A percentile compares a stretch with the other conserved stretches of the same genome.
These are phyloP conservation scores for Agriotes lineatus DNA, from an alignment of 2,888 invertebrate genomes.

Conservation along the genomic window DNA sequence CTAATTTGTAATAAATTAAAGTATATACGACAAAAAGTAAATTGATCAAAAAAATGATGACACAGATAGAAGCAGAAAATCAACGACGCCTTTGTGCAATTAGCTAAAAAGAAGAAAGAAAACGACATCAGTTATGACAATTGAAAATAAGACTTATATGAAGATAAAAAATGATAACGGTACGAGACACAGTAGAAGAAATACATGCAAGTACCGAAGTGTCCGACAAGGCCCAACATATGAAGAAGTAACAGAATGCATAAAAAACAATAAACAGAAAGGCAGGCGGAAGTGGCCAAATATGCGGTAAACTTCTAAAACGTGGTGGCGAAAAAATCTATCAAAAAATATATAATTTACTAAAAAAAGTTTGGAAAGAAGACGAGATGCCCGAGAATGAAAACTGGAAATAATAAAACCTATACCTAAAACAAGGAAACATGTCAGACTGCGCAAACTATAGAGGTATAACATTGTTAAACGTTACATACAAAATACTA, in stretches of 20 bases:
- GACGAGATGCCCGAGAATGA: background rate
- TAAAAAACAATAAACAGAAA: background rate
- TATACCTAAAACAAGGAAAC: background rate
- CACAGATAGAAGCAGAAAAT: background rate
- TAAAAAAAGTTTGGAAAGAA: background rate
- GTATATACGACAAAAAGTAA: too few species aligned
- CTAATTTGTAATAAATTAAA: too few species aligned
- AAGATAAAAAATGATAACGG: background rate
- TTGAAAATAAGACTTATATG: background rate
- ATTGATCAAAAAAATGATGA: background rate
- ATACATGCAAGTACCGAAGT: background rate
- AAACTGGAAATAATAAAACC: too few species aligned
- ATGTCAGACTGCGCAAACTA: background rate
- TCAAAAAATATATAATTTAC: background rate
- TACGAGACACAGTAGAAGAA: background rate
- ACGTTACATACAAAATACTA: background rate
- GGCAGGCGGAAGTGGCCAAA: background rate
- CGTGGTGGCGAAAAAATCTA: background rate
- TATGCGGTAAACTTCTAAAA: background rate
- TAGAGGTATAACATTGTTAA: background rate
- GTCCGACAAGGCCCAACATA: background rate
- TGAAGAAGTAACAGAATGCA: background rate
- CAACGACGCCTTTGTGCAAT: background rate
- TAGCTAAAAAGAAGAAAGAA: background rate
- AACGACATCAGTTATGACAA: background rate